Evolutionary conservation across 2,113 vertebrate species (phyloP), one percentile per base, ranked within the genome.

Genomic region (Rhadina sibilatrix): DNA sequence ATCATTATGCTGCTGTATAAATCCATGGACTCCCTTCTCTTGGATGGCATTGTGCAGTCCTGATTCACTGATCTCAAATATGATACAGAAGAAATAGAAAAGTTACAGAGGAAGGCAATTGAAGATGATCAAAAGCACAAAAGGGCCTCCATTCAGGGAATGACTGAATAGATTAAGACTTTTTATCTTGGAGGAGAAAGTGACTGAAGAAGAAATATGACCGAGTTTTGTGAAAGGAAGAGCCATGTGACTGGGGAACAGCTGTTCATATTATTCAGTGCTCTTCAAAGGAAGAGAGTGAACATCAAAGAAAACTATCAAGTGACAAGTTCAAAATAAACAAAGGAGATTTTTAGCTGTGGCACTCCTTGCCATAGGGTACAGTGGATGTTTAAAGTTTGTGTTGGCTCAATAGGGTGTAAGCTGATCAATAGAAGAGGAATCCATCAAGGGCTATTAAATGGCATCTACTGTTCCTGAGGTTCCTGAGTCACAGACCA

Each of bases 111-210:
- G 72, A 86, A 95, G 42, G 80, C 88, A 95, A 83, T 66, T 95
- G 83, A 92, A 90, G 88, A 90, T 92, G 95, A 96, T 96, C 92
- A 96, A 94, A 94, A 75, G 80, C 66, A 92, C 83, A 74, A 92
- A 95, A 93, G 68, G 66, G 61, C 50, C 63, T 90, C 88, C 79
- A 93, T 95, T 96, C 85, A 83, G 54, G 40, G 82, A 80, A 83
- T 35, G 83, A 54, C 79, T 90, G 85, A 92, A 94, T 86, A 92
- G 90, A 92, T 92, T 88, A 94, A 88, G 88, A 88, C 79, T 83
- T 91, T 79, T 94, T 86, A 88, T 86, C 82, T 76, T 50, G 54
- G 75, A 94, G 81, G 75, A 54, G 76, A 89, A 93, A 93, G 80
- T 21, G 75, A 85, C 65, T 80, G 59, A 86, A 85, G 70, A 64